Evolutionary conservation across 2,888 invertebrate genomes (phyloP).

Genomic region (Rhodophaea formosa): DNA sequence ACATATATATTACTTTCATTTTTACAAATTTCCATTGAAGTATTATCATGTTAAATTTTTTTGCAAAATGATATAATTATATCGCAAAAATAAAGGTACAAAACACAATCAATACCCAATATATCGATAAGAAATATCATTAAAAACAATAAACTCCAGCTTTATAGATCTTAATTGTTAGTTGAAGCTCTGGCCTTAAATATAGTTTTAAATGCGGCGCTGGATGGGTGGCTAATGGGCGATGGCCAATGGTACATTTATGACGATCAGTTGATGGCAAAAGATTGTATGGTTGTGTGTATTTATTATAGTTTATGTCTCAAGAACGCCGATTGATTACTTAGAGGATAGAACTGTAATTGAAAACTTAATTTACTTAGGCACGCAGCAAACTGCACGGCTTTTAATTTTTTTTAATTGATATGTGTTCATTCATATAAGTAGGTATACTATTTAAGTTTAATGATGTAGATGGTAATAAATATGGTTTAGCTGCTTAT

Average conservation of each 20-base stretch:
- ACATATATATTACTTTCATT: no score
- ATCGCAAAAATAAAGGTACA: not conserved
- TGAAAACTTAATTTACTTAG: slow-evolving; percentile 39
- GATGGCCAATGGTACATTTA: slow-evolving; percentile 61
- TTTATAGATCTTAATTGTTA: slow-evolving; percentile 75
- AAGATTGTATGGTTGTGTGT: slow-evolving; percentile 26
- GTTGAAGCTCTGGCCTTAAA: slow-evolving; percentile 49
- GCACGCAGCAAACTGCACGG: slow-evolving; percentile 20
- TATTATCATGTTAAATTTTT: no score
- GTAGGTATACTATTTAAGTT: no score
- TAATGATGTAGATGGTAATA: no score
- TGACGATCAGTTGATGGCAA: slow-evolving; percentile 57
- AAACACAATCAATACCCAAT: slow-evolving; percentile 36
- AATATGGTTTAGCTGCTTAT: no score
- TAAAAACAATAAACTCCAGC: slow-evolving; percentile 53
- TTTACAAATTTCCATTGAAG: no score
- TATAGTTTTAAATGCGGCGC: slow-evolving; percentile 47
- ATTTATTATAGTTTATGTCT: slow-evolving; percentile 34
- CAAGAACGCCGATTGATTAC: slow-evolving; percentile 39
- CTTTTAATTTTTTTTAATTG: no score
- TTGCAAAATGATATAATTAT: no score
- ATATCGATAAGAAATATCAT: slow-evolving; percentile 39
- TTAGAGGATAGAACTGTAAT: slow-evolving; percentile 34
- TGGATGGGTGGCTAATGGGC: slow-evolving; percentile 63
- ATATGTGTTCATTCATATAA: no score